Conservation (phyloP, 1,140 invertebrate species). For the Antheraea pernyi region DNA sequence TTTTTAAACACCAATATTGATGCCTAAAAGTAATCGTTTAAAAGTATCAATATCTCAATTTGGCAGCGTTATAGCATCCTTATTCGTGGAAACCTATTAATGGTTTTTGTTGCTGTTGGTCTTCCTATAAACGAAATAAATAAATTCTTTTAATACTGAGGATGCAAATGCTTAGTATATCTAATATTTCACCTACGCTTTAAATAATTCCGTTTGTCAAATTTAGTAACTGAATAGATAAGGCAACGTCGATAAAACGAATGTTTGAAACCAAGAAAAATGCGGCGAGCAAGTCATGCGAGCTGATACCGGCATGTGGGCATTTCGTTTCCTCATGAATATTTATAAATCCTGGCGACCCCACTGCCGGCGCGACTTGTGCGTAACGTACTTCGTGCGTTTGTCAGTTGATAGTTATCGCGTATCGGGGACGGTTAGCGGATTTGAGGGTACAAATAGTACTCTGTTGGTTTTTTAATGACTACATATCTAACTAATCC, state of each 20-base stretch:
- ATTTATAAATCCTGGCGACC: conserved; percentile 36
- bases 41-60: too few relatives aligned
- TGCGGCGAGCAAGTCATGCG: conserved; percentile 20
- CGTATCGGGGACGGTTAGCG: neutral
- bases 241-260: conserved; percentile 4
- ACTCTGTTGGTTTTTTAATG: too few relatives aligned
- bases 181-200: too few relatives aligned
- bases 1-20: too few relatives aligned
- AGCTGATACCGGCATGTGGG: conserved; percentile 32
- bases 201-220: neutral
- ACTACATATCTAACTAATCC: too few relatives aligned
- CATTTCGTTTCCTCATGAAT: conserved; percentile 44
- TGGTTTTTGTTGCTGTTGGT: too few relatives aligned
- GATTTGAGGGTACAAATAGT: neutral
- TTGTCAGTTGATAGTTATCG: conserved; percentile 17
- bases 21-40: too few relatives aligned
- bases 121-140: too few relatives aligned
- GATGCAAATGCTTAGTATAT: too few relatives aligned
- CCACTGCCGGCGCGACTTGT: conserved; percentile 24
- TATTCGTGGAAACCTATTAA: too few relatives aligned
- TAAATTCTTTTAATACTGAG: too few relatives aligned
- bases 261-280: conserved; percentile 27
- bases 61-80: too few relatives aligned
- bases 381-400: conserved; percentile 19
- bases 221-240: neutral